Evolutionary conservation across 64 coral and sea anemone genomes (phyloP).

Genomic region (Porites lutea): DNA sequence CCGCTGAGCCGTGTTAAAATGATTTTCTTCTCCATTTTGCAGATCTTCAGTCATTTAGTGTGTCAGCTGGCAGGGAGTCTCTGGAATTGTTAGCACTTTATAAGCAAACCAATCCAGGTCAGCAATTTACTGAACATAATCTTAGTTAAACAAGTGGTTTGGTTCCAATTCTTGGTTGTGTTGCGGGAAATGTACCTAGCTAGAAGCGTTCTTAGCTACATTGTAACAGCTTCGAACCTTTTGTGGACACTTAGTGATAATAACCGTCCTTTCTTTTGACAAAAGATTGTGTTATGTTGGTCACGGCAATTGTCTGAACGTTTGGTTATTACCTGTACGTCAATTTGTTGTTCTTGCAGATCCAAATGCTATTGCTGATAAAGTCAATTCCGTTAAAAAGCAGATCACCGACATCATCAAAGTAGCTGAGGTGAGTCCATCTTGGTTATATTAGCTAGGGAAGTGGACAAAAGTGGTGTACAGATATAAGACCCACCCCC

Average conservation of each 20-base stretch:
- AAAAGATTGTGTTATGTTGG: too few relatives aligned
- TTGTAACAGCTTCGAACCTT: background rate
- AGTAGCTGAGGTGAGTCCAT: conserved; percentile 37
- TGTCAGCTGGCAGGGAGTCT: conserved; percentile 59
- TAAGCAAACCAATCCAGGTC: conserved; percentile 34
- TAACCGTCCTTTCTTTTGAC: too few relatives aligned
- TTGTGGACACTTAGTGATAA: too few relatives aligned
- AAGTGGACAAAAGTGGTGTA: too few relatives aligned
- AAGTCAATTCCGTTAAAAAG: conserved; percentile 64
- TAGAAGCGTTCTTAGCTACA: too few relatives aligned
- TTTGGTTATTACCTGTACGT: too few relatives aligned
- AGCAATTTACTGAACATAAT: background rate
- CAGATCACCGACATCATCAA: conserved; percentile 22
- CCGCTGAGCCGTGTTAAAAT: background rate
- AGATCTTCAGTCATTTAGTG: conserved; percentile 39
- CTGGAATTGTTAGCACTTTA: conserved; percentile 57
- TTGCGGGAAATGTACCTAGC: too few relatives aligned
- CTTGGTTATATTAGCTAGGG: background rate
- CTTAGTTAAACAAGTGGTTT: background rate
- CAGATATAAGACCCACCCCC: background rate
- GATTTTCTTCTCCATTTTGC: background rate
- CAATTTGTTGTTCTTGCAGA: conserved; percentile 14
- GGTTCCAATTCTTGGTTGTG: too few relatives aligned
- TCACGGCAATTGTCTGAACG: too few relatives aligned
- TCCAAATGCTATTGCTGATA: conserved; percentile 49